Evolutionary conservation across 2,113 vertebrate species (phyloP).

Genomic region (Zosterops pallidus): DNA sequence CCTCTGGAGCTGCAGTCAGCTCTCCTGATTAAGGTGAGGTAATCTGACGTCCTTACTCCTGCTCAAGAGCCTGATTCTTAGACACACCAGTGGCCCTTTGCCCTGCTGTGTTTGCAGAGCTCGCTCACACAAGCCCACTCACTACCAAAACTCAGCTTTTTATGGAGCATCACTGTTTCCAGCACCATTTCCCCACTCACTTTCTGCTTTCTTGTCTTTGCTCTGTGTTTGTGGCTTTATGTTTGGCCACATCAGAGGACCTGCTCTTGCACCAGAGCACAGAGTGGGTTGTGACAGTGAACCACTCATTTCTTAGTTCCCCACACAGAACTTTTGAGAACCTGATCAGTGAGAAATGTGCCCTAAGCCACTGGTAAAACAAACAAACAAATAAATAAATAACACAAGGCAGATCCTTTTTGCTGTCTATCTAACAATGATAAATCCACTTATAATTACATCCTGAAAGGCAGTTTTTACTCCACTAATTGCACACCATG

Average conservation of each 20-base stretch:
- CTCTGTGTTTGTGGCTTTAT: background rate
- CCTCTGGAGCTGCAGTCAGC: background rate
- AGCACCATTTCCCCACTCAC: fast-evolving
- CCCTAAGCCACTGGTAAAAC: background rate
- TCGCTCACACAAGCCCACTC: background rate
- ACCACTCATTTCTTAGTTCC: background rate
- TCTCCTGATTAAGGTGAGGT: background rate
- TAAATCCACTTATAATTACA: slow-evolving; percentile 5
- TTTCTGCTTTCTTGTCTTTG: background rate
- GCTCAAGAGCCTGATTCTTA: background rate
- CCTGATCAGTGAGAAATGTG: background rate
- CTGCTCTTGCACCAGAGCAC: background rate
- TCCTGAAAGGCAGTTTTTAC: slow-evolving; percentile 20
- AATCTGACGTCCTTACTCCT: background rate
- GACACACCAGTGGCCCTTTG: background rate
- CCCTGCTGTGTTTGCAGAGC: fast-evolving
- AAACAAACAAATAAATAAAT: background rate
- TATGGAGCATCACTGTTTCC: background rate
- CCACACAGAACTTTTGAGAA: background rate
- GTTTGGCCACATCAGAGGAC: background rate
- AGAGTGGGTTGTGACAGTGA: background rate
- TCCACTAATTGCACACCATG: background rate
- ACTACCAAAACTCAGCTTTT: background rate
- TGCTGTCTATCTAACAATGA: background rate
- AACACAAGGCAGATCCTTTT: background rate